phyloP scores from a whole-genome alignment of 2,797 vertebrate species.

The Galaxias olidus region DNA sequence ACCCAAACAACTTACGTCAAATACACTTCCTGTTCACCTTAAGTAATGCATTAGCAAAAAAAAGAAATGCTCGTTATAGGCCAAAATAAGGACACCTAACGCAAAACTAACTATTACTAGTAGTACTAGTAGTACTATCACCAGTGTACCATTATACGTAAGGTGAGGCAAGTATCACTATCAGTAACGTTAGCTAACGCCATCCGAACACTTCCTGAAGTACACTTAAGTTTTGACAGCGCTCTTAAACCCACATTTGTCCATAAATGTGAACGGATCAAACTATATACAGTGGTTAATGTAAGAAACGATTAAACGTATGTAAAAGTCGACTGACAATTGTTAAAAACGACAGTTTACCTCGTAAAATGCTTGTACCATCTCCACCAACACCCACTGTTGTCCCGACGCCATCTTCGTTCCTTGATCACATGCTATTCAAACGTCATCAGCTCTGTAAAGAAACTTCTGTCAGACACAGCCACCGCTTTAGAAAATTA shows the following conservation, averaged over 20 bases:
- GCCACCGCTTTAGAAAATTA: no score
- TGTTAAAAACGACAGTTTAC: conserved; percentile 57
- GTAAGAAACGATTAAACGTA: not conserved
- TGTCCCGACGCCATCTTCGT: conserved; percentile 84
- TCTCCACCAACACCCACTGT: conserved; percentile 96
- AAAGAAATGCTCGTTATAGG: conserved; percentile 7
- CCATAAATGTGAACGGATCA: not conserved
- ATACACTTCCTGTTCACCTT: conserved; percentile 12
- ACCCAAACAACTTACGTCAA: not conserved
- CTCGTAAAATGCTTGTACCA: conserved; percentile 96
- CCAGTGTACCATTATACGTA: conserved; percentile 4
- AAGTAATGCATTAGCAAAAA: not conserved
- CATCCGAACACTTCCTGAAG: conserved; percentile 39
- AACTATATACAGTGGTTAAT: not conserved
- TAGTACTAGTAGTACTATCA: not conserved
- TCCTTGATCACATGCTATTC: conserved; percentile 36
- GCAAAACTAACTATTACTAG: not conserved
- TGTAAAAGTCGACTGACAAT: not conserved
- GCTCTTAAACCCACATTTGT: not conserved
- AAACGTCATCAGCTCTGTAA: no score
- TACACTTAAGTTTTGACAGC: not conserved
- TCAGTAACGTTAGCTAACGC: no score
- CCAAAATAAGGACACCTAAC: not conserved
- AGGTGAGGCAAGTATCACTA: no score
- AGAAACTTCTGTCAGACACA: no score